Evolutionary conservation across 2,797 vertebrate species (phyloP).

Genomic region (Anisognathus igniventris): DNA sequence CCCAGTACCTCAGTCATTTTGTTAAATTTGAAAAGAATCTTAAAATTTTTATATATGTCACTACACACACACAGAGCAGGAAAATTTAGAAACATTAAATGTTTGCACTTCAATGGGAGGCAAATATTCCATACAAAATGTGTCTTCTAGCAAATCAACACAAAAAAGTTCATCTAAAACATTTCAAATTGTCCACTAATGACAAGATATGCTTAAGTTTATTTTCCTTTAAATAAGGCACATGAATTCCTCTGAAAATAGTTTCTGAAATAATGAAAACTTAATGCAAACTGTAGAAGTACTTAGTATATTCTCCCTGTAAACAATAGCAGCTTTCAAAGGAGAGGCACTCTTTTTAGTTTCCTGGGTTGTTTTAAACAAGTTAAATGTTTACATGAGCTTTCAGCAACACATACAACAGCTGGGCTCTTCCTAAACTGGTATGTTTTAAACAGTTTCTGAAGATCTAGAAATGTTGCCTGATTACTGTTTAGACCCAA

Average conservation of each 20-base stretch:
- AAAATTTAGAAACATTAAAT: background rate
- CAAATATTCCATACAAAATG: background rate
- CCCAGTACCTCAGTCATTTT: background rate
- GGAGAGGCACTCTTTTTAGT: background rate
- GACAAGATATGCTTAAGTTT: background rate
- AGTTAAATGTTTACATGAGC: background rate
- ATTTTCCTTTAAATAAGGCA: background rate
- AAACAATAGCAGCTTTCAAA: background rate
- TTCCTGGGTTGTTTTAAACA: background rate
- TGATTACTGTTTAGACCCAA: background rate
- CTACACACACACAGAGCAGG: accelerated
- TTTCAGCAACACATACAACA: background rate
- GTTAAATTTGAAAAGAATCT: background rate
- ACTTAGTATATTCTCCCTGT: background rate
- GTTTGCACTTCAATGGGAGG: background rate
- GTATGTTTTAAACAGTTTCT: background rate
- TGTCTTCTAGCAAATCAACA: background rate
- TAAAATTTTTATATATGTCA: background rate
- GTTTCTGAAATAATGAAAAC: background rate
- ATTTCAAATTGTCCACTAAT: background rate
- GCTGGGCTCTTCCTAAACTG: background rate
- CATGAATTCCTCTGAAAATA: background rate
- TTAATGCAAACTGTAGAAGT: background rate
- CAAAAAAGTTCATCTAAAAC: background rate
- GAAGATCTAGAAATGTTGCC: background rate